Base-by-base conservation (phyloP, 2,888 invertebrate species). In the Macrosoma leucophasiata region DNA sequence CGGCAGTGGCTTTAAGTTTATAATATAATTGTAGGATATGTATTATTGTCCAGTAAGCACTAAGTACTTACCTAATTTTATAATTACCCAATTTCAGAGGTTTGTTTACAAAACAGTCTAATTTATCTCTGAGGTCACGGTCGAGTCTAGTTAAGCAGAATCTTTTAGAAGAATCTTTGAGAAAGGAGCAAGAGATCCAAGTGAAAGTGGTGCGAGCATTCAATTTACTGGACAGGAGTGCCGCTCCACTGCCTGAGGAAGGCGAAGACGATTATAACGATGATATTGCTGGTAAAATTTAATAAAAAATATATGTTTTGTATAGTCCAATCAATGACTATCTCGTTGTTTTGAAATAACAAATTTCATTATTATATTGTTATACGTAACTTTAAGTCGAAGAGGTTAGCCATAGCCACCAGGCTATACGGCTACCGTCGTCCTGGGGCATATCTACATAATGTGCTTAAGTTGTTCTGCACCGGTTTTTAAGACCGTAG, bases 181-280 rank as follows among this genome's bases (percentile, higher is more conserved):
- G 45, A 4, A 63, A 65, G 41, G 74, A 73, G n/a, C 77, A 78
- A 29, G 79, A 78, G 35, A 64, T 84, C 12, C 52, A 62, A 3
- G 51, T 79, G 10, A 73, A 67, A 2, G 62, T 78, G 3, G 20
- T 67, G 1, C 65, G 72, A 52, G 84, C 79, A 2, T 74, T 68
- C 20, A 79, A 79, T 36, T 51, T 84, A 18, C 54, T 62, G 8
- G 75, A 81, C 13, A 62, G 81, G 30, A 64, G 55, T 35, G 32
- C 60, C 2, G 35, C 46, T 1, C 39, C 63, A 4, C 30, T 64
- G 2, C 41, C 50, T 2, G 68, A 68, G 9, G 73, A 71, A 2
- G 54, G 49, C n/a, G 59, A 62, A 19, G 65, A 61, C 22, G 58
- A n/a, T n/a, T n/a, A n/a, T n/a, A n/a, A 59, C n/a, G 69, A 72